Evolutionary conservation across 1,140 invertebrate species (phyloP).

Genomic region (Psix sp.): DNA sequence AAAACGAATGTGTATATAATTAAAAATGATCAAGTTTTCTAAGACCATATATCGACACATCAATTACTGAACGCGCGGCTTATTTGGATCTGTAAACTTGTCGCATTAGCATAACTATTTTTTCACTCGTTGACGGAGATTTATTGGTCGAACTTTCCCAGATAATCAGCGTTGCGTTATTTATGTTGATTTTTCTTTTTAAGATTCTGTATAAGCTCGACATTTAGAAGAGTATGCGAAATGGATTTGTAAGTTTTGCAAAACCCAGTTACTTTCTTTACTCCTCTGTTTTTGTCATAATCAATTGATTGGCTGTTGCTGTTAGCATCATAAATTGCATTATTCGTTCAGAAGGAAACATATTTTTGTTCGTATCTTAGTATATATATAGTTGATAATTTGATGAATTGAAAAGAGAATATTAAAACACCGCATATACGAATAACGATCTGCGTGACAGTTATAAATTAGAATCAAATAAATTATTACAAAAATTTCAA

Average conservation of each 20-base stretch:
- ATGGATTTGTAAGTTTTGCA: too few species aligned
- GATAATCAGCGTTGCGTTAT: constrained; percentile 50
- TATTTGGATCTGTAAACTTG: constrained; percentile 36
- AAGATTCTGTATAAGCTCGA: constrained; percentile 17
- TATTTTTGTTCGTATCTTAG: too few species aligned
- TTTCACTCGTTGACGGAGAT: constrained; percentile 42
- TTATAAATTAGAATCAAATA: too few species aligned
- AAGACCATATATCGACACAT: constrained; percentile 34
- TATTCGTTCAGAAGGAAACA: too few species aligned
- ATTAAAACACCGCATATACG: too few species aligned
- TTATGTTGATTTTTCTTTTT: constrained; percentile 37
- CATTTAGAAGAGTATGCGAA: constrained; percentile 36
- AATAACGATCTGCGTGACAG: too few species aligned
- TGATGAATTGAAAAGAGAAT: too few species aligned
- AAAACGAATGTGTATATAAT: not conserved
- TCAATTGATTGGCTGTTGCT: too few species aligned
- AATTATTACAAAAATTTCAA: too few species aligned
- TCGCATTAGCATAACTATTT: constrained; percentile 56
- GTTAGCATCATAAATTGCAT: too few species aligned
- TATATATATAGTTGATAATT: too few species aligned
- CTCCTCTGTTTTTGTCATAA: constrained; percentile 1
- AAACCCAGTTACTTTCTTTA: too few species aligned
- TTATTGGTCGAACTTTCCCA: constrained; percentile 56
- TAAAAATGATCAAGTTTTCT: constrained; percentile 13
- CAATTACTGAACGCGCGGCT: constrained; percentile 37